Percentiles rank a stretch among this genome's conserved stretches.
phyloP scores from a whole-genome alignment of 2,888 invertebrate species.

The Microplitis deprimator region DNA sequence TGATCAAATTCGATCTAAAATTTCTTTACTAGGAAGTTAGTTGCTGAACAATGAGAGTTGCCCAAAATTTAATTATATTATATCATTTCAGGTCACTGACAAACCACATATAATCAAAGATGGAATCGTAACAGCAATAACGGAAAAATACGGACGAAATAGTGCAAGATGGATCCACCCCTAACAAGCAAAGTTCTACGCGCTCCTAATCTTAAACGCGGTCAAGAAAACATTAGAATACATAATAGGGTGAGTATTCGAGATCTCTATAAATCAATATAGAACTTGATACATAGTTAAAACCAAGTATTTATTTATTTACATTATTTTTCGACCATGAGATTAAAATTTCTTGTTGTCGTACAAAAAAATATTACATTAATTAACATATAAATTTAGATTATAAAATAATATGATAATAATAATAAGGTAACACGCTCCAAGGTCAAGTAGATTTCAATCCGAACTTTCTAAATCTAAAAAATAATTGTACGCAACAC shows the following conservation, averaged over 20 bases:
- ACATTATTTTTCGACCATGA: no score
- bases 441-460: no score
- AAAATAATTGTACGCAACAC: no score
- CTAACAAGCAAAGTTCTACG: slow-evolving; percentile 79
- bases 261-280: slow-evolving; percentile 10
- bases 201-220: slow-evolving; percentile 84
- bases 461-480: no score
- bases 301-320: neutral
- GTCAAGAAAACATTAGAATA: slow-evolving; percentile 83
- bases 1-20: neutral
- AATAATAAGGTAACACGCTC: no score
- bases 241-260: slow-evolving; percentile 81
- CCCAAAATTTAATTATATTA: neutral
- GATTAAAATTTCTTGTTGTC: no score
- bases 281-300: neutral
- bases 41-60: neutral
- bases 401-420: no score
- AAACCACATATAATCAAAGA: slow-evolving; percentile 43
- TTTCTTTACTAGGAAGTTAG: neutral
- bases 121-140: slow-evolving; percentile 61
- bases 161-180: slow-evolving; percentile 68
- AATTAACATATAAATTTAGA: no score
- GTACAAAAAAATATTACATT: no score
- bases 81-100: slow-evolving; percentile 27
- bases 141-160: slow-evolving; percentile 31